Evolutionary conservation across 1,140 invertebrate species (phyloP).

Genomic region (Belonocnema kinseyi): DNA sequence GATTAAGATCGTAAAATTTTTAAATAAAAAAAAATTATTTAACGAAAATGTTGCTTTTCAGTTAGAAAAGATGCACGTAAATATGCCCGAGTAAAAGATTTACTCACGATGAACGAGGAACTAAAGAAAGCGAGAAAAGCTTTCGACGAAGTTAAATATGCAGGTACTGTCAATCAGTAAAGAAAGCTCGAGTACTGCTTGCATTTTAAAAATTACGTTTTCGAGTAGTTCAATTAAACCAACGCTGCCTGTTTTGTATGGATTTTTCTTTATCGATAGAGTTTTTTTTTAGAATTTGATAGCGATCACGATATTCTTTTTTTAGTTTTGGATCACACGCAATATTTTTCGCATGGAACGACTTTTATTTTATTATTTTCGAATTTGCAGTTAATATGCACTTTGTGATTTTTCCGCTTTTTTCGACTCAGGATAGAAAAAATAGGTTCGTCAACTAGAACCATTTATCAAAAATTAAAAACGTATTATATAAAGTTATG

Average conservation of each 20-base stretch:
- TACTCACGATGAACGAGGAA: slow-evolving; percentile 99
- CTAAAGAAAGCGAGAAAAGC: slow-evolving; percentile 99
- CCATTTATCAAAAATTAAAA: too few relatives aligned
- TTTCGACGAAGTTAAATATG: slow-evolving; percentile 99
- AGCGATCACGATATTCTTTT: neutral
- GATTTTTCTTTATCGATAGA: slow-evolving; percentile 2
- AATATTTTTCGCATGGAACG: slow-evolving; percentile 2
- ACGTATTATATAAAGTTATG: too few relatives aligned
- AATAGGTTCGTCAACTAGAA: too few relatives aligned
- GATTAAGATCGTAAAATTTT: too few relatives aligned
- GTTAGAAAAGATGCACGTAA: slow-evolving; percentile 98
- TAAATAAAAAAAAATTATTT: too few relatives aligned
- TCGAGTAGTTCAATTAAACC: neutral
- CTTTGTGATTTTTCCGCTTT: too few relatives aligned
- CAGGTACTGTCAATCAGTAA: slow-evolving; percentile 71
- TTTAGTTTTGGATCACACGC: slow-evolving; percentile 5
- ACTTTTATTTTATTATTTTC: neutral
- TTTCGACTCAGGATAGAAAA: too few relatives aligned
- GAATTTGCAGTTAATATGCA: too few relatives aligned
- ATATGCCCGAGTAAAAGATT: slow-evolving; percentile 98
- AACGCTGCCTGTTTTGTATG: neutral
- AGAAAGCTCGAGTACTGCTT: slow-evolving; percentile 33
- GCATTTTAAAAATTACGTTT: slow-evolving; percentile 1
- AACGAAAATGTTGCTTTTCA: slow-evolving; percentile 47
- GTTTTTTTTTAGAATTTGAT: neutral